phyloP scores from a whole-genome alignment of 2,888 invertebrate genomes.

The Cepaea hortensis region DNA sequence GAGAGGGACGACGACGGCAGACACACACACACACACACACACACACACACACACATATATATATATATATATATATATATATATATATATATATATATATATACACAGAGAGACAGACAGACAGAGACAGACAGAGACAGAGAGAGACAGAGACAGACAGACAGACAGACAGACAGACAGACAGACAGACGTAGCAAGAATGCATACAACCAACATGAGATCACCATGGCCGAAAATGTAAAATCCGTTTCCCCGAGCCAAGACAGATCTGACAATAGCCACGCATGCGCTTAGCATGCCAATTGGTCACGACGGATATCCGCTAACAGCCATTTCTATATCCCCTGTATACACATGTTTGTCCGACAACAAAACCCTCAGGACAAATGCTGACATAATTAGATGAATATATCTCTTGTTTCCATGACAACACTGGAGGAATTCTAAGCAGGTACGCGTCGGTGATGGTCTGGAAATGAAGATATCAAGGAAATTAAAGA shows the following conservation, averaged over 20 bases:
- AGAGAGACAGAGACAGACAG: too few relatives aligned
- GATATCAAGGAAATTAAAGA: too few relatives aligned
- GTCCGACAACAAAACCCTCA: too few relatives aligned
- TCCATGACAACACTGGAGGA: too few relatives aligned
- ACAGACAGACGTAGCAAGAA: neutral
- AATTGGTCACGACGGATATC: neutral
- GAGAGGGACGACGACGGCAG: neutral
- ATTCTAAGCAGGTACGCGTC: too few relatives aligned
- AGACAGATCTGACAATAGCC: neutral
- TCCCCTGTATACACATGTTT: too few relatives aligned
- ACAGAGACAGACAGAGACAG: too few relatives aligned
- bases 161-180: neutral
- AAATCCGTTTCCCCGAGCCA: neutral
- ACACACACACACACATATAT: neutral
- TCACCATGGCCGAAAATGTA: neutral
- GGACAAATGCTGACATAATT: too few relatives aligned
- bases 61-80: conserved; percentile 19
- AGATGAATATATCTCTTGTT: too few relatives aligned
- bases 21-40: neutral
- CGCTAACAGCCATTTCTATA: too few relatives aligned
- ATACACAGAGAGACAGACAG: neutral
- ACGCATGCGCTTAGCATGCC: neutral
- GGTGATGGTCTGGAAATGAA: too few relatives aligned
- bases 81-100: conserved; percentile 13
- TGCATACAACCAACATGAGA: too few relatives aligned